These are phyloP conservation scores for Thymelicus sylvestris DNA, from an alignment of 2,888 invertebrate genomes.

Conservation along the genomic window DNA sequence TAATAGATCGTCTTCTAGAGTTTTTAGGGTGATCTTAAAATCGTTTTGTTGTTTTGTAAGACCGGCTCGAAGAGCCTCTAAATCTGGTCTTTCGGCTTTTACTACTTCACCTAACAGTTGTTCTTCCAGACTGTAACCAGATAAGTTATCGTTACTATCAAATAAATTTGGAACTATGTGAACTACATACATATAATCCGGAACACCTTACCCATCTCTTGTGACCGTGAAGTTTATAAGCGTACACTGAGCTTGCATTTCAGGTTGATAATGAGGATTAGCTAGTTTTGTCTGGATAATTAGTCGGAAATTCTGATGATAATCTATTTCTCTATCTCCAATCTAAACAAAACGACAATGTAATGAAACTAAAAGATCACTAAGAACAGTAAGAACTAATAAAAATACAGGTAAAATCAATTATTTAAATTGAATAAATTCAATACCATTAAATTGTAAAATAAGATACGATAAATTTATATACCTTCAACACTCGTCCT, in stretches of 20 bases:
- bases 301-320: slow-evolving; percentile 91
- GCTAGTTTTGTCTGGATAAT: slow-evolving; percentile 96
- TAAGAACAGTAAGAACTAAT: background rate
- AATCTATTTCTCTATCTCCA: slow-evolving; percentile 97
- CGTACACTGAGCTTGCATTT: slow-evolving; percentile 98
- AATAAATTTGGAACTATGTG: too few relatives aligned
- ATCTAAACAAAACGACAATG: slow-evolving; percentile 86
- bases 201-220: slow-evolving; percentile 87
- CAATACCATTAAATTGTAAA: background rate
- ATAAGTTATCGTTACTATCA: background rate
- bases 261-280: slow-evolving; percentile 98
- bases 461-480: too few relatives aligned
- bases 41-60: slow-evolving; percentile 97
- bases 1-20: slow-evolving; percentile 95
- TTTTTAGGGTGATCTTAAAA: slow-evolving; percentile 96
- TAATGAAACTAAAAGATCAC: background rate
- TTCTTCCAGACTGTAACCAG: slow-evolving; percentile 89
- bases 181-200: background rate
- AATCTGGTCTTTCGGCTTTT: slow-evolving; percentile 95
- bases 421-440: too few relatives aligned
- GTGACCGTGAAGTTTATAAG: slow-evolving; percentile 98
- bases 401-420: background rate
- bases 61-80: slow-evolving; percentile 92
- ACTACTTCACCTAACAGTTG: slow-evolving; percentile 97
- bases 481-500: slow-evolving; percentile 88